Percentiles rank a stretch among this genome's conserved stretches.
These are phyloP conservation scores for Pyrrhia umbra DNA, from an alignment of 2,888 invertebrate species.

Conservation along the genomic window DNA sequence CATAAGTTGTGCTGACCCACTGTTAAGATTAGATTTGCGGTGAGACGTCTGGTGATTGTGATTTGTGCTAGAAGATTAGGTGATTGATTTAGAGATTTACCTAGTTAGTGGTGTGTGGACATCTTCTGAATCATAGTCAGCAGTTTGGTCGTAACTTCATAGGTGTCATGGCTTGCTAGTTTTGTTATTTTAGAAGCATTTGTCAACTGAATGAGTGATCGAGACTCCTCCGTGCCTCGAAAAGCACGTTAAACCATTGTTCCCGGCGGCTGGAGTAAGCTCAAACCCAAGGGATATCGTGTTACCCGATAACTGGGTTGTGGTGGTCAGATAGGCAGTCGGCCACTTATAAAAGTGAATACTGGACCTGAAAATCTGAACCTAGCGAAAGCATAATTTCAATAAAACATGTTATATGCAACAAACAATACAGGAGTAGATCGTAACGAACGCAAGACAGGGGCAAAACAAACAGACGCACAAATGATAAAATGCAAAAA, in stretches of 20 bases:
- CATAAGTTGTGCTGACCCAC: constrained; percentile 57
- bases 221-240: too few relatives aligned
- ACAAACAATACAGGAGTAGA: constrained; percentile 32
- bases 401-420: constrained; percentile 24
- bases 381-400: constrained; percentile 25
- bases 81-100: constrained; percentile 27
- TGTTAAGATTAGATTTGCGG: constrained; percentile 45
- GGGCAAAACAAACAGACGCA: constrained; percentile 67
- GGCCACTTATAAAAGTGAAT: neutral
- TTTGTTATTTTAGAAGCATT: too few relatives aligned
- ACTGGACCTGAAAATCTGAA: neutral
- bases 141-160: neutral
- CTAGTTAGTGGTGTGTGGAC: neutral
- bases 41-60: constrained; percentile 23
- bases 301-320: too few relatives aligned
- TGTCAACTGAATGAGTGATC: too few relatives aligned
- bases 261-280: too few relatives aligned
- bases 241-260: too few relatives aligned
- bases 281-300: too few relatives aligned
- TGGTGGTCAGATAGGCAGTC: too few relatives aligned
- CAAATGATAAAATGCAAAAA: constrained; percentile 77
- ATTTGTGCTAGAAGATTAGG: constrained; percentile 22
- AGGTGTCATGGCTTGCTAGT: too few relatives aligned
- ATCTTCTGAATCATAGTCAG: neutral
- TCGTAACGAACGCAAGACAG: constrained; percentile 45